phyloP scores from a whole-genome alignment of 2,797 vertebrate genomes.

The Scolopax rusticola region DNA sequence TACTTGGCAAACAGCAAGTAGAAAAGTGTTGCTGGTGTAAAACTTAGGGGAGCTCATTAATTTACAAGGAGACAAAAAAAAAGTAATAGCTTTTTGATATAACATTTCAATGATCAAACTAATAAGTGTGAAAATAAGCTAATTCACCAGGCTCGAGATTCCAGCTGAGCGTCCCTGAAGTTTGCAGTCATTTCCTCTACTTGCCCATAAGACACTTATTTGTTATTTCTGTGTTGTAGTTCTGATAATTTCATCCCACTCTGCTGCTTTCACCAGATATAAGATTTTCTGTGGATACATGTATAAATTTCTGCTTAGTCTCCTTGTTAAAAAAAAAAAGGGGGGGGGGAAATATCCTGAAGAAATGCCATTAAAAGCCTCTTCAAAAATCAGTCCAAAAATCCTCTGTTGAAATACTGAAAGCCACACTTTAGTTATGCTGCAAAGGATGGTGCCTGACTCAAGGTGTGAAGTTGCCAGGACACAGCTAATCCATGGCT shows the following conservation, averaged over 20 bases:
- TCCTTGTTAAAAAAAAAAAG: background rate
- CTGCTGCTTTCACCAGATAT: background rate
- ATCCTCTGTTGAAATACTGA: background rate
- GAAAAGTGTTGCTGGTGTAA: background rate
- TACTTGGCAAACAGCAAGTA: background rate
- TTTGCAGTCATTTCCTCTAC: background rate
- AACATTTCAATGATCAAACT: background rate
- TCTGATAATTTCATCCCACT: background rate
- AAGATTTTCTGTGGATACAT: background rate
- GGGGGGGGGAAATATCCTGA: fast-evolving
- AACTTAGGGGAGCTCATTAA: background rate
- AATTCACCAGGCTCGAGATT: background rate
- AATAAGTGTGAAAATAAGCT: background rate
- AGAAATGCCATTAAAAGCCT: background rate
- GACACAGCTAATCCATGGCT: background rate
- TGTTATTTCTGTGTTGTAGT: background rate
- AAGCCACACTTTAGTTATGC: background rate
- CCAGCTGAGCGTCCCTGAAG: background rate
- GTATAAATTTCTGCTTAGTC: background rate
- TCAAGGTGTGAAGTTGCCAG: background rate
- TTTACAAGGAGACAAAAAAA: background rate
- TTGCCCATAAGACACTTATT: background rate
- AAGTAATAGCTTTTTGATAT: background rate
- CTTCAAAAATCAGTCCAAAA: background rate
- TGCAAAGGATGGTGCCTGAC: background rate